These are phyloP conservation scores for Drosophila biarmipes DNA, from an alignment of 1,140 invertebrate genomes.

Conservation along the genomic window DNA sequence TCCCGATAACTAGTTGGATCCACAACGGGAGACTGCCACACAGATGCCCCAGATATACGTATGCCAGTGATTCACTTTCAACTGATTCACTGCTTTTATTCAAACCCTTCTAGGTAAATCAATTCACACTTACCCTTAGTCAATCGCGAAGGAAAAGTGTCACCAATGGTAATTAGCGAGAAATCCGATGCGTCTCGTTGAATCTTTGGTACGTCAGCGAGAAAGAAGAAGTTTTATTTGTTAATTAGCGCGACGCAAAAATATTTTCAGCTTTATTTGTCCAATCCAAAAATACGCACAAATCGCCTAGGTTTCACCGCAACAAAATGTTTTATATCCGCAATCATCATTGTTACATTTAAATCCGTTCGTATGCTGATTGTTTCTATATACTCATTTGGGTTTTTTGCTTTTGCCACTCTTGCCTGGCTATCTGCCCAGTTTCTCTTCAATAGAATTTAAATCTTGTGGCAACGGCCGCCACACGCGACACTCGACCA, in stretches of 20 bases:
- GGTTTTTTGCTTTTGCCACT: constrained; percentile 17
- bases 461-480: constrained; percentile 73
- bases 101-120: constrained; percentile 32
- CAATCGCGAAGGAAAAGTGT: constrained; percentile 48
- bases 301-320: constrained; percentile 15
- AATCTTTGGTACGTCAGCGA: constrained; percentile 1
- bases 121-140: constrained; percentile 73
- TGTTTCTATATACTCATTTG: constrained; percentile 35
- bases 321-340: constrained; percentile 17
- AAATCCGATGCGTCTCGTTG: constrained; percentile 39
- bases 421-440: constrained; percentile 37
- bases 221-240: constrained; percentile 47
- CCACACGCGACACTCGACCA: constrained; percentile 56
- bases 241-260: constrained; percentile 56
- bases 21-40: constrained; percentile 11
- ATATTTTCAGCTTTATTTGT: constrained; percentile 31
- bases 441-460: constrained; percentile 35
- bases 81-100: constrained; percentile 29
- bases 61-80: constrained; percentile 39
- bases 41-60: constrained; percentile 4
- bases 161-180: constrained; percentile 33
- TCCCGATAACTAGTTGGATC: constrained; percentile 46
- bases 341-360: constrained; percentile 37
- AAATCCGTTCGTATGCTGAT: constrained; percentile 7
- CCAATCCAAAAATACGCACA: constrained; percentile 38